phyloP scores from a whole-genome alignment of 2,113 vertebrate species.

The Nesogale talazaci region DNA sequence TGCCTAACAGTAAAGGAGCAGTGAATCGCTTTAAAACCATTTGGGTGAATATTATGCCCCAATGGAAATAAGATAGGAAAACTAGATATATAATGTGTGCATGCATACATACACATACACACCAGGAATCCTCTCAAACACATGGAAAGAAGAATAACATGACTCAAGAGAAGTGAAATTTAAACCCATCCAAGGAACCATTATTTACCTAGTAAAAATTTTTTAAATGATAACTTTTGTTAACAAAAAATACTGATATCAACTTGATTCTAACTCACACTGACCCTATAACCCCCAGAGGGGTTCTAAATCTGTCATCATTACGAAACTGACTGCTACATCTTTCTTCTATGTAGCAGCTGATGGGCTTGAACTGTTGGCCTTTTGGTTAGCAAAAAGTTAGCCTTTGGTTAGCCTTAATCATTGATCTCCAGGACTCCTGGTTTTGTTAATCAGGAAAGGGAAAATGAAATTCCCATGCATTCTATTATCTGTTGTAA shows the following conservation, averaged over 20 bases:
- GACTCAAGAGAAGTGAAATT: neutral
- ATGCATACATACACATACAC: neutral
- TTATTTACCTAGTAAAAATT: neutral
- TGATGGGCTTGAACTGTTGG: neutral
- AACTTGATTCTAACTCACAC: neutral
- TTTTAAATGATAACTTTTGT: neutral
- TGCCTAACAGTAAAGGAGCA: conserved; percentile 18
- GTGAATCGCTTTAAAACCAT: neutral
- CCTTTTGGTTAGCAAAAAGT: neutral
- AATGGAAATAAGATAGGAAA: neutral
- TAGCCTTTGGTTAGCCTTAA: too few relatives aligned
- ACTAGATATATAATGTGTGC: neutral
- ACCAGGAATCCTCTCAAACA: neutral
- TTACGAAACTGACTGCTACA: neutral
- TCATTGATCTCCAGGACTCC: neutral
- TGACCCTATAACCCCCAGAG: neutral
- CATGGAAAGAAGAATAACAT: neutral
- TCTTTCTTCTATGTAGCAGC: neutral
- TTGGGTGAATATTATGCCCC: neutral
- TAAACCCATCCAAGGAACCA: neutral
- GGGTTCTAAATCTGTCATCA: neutral
- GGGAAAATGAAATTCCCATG: neutral
- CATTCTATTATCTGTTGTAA: neutral
- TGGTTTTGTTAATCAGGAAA: neutral
- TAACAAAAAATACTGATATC: neutral